Evolutionary conservation across 2,888 invertebrate species (phyloP).

Genomic region (Noctuana brunneofusca): DNA sequence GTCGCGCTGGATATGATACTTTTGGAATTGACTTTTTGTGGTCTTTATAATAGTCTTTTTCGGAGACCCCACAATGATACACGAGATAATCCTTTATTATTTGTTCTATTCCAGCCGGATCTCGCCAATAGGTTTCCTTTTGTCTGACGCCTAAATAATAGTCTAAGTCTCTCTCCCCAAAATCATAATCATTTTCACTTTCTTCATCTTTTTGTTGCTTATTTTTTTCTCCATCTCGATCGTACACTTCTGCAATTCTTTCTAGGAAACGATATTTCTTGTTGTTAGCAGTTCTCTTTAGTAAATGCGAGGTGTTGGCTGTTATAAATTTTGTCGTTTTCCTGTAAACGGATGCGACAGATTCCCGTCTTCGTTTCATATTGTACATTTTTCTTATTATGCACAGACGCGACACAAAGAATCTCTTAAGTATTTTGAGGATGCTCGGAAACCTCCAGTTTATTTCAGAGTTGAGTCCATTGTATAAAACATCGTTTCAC

Average conservation of each 20-base stretch:
- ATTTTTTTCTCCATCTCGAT: conserved; percentile 40
- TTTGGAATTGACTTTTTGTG: conserved; percentile 54
- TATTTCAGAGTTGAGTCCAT: conserved; percentile 40
- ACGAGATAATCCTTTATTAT: conserved; percentile 72
- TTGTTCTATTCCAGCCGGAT: conserved; percentile 68
- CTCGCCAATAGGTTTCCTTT: conserved; percentile 72
- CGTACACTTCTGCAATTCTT: conserved; percentile 54
- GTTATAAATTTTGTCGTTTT: conserved; percentile 74
- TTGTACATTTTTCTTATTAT: conserved; percentile 52
- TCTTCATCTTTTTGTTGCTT: conserved; percentile 38
- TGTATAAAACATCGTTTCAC: conserved; percentile 5
- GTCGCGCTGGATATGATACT: conserved; percentile 51
- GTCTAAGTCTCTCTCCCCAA: conserved; percentile 70
- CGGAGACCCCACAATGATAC: conserved; percentile 69
- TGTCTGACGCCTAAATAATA: conserved; percentile 70
- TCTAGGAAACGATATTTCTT: conserved; percentile 55
- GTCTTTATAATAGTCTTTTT: conserved; percentile 67
- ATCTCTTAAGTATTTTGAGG: conserved; percentile 47
- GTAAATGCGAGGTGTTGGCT: conserved; percentile 62
- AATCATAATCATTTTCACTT: conserved; percentile 53
- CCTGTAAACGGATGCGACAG: conserved; percentile 69
- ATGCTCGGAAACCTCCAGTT: conserved; percentile 44
- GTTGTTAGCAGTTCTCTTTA: conserved; percentile 67
- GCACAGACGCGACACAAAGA: conserved; percentile 41
- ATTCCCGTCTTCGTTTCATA: conserved; percentile 65